Conservation (phyloP, 2,797 vertebrate species). For the Podarcis lilfordi region DNA sequence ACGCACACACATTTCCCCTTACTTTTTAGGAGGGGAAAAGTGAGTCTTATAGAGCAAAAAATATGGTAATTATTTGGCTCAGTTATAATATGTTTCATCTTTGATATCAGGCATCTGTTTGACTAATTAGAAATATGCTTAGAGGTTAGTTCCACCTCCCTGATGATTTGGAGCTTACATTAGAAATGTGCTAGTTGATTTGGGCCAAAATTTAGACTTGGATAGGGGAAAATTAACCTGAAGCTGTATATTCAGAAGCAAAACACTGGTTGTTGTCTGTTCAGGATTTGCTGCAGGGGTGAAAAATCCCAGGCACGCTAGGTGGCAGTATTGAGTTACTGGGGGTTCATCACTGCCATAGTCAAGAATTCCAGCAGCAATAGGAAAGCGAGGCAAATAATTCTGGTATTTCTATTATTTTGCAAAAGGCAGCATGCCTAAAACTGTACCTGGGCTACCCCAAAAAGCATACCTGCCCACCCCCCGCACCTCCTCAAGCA, state of each 20-base stretch:
- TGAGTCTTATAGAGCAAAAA: too few species aligned
- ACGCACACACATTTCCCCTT: too few species aligned
- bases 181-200: neutral
- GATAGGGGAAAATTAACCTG: too few species aligned
- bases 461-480: neutral
- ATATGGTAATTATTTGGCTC: too few species aligned
- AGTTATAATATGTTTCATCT: too few species aligned
- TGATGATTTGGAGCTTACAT: neutral
- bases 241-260: neutral
- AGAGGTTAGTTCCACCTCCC: neutral
- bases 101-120: too few species aligned
- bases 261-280: neutral
- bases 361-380: neutral
- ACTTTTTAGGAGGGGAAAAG: too few species aligned
- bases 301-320: neutral
- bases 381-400: neutral
- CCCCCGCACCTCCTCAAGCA: constrained; percentile 50
- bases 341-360: neutral
- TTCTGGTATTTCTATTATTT: neutral
- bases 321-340: neutral
- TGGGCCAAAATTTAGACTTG: neutral
- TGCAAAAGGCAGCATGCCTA: neutral
- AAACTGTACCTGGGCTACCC: neutral
- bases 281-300: neutral
- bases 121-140: too few species aligned